Evolutionary conservation across 2,113 vertebrate species (phyloP), one percentile per base, ranked within the genome.

Genomic region (Machaerirhynchus nigripectus): DNA sequence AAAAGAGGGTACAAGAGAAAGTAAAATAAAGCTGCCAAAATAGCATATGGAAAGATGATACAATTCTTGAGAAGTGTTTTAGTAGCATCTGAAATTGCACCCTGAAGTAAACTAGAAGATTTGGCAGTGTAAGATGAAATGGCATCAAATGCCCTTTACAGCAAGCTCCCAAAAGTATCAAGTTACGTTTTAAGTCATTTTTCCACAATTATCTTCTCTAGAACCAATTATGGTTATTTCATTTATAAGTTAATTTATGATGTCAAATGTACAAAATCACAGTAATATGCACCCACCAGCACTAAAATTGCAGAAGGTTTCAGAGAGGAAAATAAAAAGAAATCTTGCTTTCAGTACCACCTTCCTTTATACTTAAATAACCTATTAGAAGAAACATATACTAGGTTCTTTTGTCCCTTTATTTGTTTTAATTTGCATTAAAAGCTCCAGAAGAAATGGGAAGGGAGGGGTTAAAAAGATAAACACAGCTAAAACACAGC

Each of bases 21-120:
- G 79, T 27, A 73, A 92, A 89, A 82, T 27, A 73, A 92, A 91
- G 49, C 61, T 90, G 40, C 63, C 57, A 90, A 49, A 80, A 53
- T 5, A 83, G 40, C 81, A 83, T 76, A 95, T 63, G 80, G 74
- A 75, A 87, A 87, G 40, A 85, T 33, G 22, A 59, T 42, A 42
- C 13, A 84, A 78, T 57, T 89, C 67, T 30, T 61, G n/a, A 40
- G 21, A 71, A 89, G 31, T 17, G 31, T 39, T 93, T 80, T 18
- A 84, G 61, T 20, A 93, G 42, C 31, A 89, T 84, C 55, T 91
- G 49, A 87, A 95, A 95, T 64, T 82, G 61, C 40, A 87, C 53
- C 70, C 91, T 82, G 65, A 95, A 94, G 87, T 68, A 75, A 95
- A 84, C 59, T 33, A 47, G 19, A 88, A 67, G 55, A 95, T 78